phyloP scores from a whole-genome alignment of 2,797 vertebrate genomes.

The Sarcoramphus papa region DNA sequence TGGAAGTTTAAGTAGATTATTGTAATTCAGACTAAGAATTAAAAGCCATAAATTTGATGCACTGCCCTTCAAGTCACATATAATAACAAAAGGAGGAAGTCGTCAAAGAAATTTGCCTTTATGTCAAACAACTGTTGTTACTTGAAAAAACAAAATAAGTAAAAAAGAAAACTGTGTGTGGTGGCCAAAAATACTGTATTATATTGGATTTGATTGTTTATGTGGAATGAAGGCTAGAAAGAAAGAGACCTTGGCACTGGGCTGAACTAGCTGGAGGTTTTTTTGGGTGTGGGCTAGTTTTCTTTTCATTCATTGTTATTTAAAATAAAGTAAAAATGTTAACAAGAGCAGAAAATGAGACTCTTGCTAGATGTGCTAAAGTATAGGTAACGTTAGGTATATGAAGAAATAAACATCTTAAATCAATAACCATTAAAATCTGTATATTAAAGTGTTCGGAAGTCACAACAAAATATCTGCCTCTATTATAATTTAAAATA shows the following conservation, averaged over 20 bases:
- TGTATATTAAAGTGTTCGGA: background rate
- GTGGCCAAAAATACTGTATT: background rate
- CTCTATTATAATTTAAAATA: background rate
- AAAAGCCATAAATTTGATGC: background rate
- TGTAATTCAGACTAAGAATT: background rate
- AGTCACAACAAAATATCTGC: background rate
- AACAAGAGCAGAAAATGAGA: background rate
- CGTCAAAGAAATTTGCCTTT: background rate
- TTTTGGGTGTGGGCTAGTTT: background rate
- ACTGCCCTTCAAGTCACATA: background rate
- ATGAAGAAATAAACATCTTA: background rate
- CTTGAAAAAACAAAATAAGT: slow-evolving; percentile 17
- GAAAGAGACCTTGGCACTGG: background rate
- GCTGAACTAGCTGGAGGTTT: background rate
- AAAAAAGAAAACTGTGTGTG: background rate
- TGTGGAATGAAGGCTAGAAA: background rate
- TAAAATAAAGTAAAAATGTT: background rate
- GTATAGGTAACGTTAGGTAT: background rate
- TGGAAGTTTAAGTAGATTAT: background rate
- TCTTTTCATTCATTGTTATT: background rate
- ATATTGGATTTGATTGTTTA: background rate
- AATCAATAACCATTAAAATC: background rate
- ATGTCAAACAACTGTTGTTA: background rate
- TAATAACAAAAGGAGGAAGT: background rate
- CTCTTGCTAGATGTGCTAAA: background rate